A percentile compares a stretch with the other conserved stretches of the same genome.
Evolutionary conservation across 1,140 invertebrate genomes (phyloP).

Genomic region (Eufriesea mexicana): DNA sequence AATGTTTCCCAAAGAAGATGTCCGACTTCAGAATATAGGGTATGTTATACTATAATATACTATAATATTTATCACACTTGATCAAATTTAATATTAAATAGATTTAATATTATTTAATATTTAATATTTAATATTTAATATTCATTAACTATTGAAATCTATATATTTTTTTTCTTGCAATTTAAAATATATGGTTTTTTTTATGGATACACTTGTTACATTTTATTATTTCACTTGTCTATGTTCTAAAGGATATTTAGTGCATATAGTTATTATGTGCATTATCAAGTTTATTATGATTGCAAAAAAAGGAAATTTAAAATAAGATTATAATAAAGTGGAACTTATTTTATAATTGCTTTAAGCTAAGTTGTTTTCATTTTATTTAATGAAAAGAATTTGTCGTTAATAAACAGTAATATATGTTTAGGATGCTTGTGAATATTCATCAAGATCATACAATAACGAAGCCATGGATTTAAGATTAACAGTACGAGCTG

Average conservation of each 20-base stretch:
- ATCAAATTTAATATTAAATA: background rate
- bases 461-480: constrained; percentile 63
- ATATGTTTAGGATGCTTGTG: constrained; percentile 47
- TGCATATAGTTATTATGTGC: background rate
- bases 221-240: background rate
- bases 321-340: background rate
- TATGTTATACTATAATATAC: no score
- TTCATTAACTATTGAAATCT: background rate
- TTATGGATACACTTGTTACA: background rate
- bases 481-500: constrained; percentile 74
- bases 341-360: background rate
- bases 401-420: background rate
- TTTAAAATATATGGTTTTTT: background rate
- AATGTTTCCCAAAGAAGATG: constrained; percentile 85
- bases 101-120: background rate
- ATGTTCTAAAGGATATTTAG: background rate
- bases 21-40: constrained; percentile 73
- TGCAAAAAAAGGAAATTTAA: background rate
- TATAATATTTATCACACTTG: background rate
- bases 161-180: no score
- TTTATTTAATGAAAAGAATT: background rate
- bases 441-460: constrained; percentile 37
- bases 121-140: background rate
- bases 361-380: background rate
- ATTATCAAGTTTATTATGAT: background rate